Evolutionary conservation across 2,113 vertebrate genomes (phyloP).

Genomic region (Tychaedon coryphoeus): DNA sequence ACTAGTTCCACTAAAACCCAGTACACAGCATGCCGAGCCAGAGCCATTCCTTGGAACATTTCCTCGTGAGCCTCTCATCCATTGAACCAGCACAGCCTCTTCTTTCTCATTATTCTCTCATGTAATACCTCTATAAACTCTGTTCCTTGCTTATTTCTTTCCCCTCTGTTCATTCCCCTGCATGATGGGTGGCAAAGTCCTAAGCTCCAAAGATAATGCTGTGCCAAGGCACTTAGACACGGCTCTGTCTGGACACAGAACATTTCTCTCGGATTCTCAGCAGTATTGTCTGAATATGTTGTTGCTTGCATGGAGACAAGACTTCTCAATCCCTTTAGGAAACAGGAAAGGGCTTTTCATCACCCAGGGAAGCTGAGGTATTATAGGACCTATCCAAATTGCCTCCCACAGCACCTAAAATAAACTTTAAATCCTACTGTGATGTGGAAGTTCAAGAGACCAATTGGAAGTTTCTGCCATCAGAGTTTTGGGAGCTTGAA

Average conservation of each 20-base stretch:
- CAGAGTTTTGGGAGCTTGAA: neutral
- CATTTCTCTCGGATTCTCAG: neutral
- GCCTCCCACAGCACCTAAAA: neutral
- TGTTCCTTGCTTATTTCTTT: neutral
- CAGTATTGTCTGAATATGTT: neutral
- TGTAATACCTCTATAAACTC: neutral
- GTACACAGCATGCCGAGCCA: neutral
- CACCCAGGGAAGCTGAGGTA: neutral
- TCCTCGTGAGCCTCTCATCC: neutral
- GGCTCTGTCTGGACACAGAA: neutral
- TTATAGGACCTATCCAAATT: neutral
- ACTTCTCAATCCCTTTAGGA: neutral
- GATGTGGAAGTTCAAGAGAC: neutral
- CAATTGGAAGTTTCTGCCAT: neutral
- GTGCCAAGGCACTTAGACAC: constrained; percentile 4
- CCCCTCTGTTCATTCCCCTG: neutral
- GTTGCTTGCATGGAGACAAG: neutral
- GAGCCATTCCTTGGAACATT: neutral
- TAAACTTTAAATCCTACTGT: neutral
- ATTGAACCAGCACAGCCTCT: neutral
- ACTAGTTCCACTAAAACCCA: neutral
- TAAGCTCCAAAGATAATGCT: constrained; percentile 9
- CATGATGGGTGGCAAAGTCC: neutral
- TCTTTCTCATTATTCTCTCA: neutral
- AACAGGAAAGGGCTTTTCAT: neutral